phyloP scores from a whole-genome alignment of 1,140 invertebrate species.

The Aphidius ervi region DNA sequence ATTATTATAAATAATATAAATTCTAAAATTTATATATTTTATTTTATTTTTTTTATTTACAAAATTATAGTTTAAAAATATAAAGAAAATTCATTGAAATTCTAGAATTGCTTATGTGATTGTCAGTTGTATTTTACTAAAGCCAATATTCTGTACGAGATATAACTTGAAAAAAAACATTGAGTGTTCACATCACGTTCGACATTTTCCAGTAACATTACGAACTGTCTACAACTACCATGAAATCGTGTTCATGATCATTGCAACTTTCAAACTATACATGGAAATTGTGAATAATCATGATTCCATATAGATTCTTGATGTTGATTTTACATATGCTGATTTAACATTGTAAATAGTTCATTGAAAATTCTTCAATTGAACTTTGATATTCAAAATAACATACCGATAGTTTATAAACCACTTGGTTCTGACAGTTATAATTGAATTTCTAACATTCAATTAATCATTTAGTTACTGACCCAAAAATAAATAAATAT shows the following conservation, averaged over 20 bases:
- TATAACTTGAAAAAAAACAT: background rate
- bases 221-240: slow-evolving; percentile 25
- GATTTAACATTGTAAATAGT: slow-evolving; percentile 11
- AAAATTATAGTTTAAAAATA: too few relatives aligned
- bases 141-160: too few relatives aligned
- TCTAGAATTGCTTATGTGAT: too few relatives aligned
- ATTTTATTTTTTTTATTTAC: too few relatives aligned
- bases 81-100: too few relatives aligned
- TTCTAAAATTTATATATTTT: too few relatives aligned
- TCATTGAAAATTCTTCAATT: slow-evolving; percentile 13
- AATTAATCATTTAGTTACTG: too few relatives aligned
- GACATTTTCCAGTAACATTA: slow-evolving; percentile 20
- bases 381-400: slow-evolving; percentile 20
- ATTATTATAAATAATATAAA: too few relatives aligned
- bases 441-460: too few relatives aligned
- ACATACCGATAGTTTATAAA: background rate
- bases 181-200: slow-evolving; percentile 28
- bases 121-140: too few relatives aligned
- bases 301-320: slow-evolving; percentile 14
- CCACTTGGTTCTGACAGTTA: too few relatives aligned
- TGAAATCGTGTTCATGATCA: slow-evolving; percentile 23
- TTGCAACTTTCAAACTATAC: slow-evolving; percentile 26
- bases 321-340: slow-evolving; percentile 21
- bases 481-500: too few relatives aligned
- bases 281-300: background rate